A percentile compares a stretch with the other conserved stretches of the same genome.
phyloP scores from a whole-genome alignment of 2,888 invertebrate genomes.

The Trichacis sp. region DNA sequence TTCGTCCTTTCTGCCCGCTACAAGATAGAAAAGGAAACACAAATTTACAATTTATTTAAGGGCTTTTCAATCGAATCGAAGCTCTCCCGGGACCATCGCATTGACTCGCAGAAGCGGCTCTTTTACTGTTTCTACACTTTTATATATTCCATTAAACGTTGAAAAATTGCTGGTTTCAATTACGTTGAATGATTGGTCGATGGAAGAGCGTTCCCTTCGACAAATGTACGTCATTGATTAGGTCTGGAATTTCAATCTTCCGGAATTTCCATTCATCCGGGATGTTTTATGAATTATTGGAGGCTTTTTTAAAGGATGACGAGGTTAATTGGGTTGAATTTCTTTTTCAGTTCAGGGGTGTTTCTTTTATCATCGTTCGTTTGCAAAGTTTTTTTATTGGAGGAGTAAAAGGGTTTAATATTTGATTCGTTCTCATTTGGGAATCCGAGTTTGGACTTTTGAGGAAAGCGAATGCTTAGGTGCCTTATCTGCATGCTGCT shows the following conservation, averaged over 20 bases:
- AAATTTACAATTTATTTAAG: conserved; percentile 61
- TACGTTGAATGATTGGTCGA: too few relatives aligned
- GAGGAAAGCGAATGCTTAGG: conserved; percentile 25
- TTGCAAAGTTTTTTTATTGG: too few relatives aligned
- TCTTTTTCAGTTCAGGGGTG: too few relatives aligned
- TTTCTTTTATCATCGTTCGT: too few relatives aligned
- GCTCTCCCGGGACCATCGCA: conserved; percentile 34
- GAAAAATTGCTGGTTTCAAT: conserved; percentile 8
- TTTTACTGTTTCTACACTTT: conserved; percentile 11
- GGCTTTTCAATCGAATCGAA: conserved; percentile 55
- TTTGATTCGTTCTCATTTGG: conserved; percentile 53
- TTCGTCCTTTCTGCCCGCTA: conserved; percentile 41
- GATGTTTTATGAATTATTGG: too few relatives aligned
- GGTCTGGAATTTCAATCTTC: too few relatives aligned
- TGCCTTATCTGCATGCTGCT: conserved; percentile 60
- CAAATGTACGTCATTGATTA: too few relatives aligned
- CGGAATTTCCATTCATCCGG: too few relatives aligned
- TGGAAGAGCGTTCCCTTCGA: too few relatives aligned
- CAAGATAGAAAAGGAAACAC: conserved; percentile 43
- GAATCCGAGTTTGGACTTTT: conserved; percentile 23
- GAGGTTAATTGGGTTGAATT: too few relatives aligned
- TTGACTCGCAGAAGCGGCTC: conserved; percentile 1
- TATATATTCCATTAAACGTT: conserved; percentile 13
- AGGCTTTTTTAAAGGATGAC: too few relatives aligned
- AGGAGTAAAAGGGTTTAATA: conserved; percentile 60